phyloP scores from a whole-genome alignment of 2,113 vertebrate genomes.

The Amphiprion ocellaris region DNA sequence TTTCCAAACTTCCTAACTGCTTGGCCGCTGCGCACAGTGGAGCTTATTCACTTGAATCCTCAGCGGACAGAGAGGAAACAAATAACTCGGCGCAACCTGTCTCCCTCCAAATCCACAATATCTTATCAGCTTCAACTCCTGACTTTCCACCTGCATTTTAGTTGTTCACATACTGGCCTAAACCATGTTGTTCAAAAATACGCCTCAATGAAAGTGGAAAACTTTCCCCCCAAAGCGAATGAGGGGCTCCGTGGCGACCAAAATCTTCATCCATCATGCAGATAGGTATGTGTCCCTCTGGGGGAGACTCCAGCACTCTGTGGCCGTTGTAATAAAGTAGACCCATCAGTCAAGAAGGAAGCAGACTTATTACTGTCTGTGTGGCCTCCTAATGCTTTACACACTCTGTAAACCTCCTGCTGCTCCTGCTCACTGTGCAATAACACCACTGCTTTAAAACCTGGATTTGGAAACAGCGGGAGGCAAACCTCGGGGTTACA shows the following conservation, averaged over 20 bases:
- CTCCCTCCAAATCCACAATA: conserved; percentile 33
- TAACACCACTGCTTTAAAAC: conserved; percentile 47
- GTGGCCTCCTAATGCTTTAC: conserved; percentile 74
- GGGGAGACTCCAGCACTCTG: conserved; percentile 71
- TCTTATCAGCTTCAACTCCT: conserved; percentile 57
- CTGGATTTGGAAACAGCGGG: conserved; percentile 43
- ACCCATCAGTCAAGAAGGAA: conserved; percentile 76
- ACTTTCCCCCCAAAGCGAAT: conserved; percentile 36
- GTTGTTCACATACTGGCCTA: conserved; percentile 45
- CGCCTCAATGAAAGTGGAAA: conserved; percentile 48
- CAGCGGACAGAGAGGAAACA: conserved; percentile 47
- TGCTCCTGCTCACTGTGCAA: conserved; percentile 45
- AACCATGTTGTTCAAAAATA: conserved; percentile 21
- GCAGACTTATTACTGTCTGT: conserved; percentile 73
- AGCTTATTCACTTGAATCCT: conserved; percentile 64
- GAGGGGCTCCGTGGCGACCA: conserved; percentile 60
- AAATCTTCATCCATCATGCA: conserved; percentile 80
- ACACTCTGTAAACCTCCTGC: conserved; percentile 64
- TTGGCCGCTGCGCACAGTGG: conserved; percentile 39
- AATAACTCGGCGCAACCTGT: conserved; percentile 41
- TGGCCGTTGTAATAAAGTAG: conserved; percentile 77
- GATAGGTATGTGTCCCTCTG: conserved; percentile 80
- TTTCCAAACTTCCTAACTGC: conserved; percentile 72
- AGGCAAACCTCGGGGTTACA: conserved; percentile 33
- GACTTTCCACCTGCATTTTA: conserved; percentile 50